Conservation (phyloP, 2,888 invertebrate genomes). For the Eupeodes latifasciatus region DNA sequence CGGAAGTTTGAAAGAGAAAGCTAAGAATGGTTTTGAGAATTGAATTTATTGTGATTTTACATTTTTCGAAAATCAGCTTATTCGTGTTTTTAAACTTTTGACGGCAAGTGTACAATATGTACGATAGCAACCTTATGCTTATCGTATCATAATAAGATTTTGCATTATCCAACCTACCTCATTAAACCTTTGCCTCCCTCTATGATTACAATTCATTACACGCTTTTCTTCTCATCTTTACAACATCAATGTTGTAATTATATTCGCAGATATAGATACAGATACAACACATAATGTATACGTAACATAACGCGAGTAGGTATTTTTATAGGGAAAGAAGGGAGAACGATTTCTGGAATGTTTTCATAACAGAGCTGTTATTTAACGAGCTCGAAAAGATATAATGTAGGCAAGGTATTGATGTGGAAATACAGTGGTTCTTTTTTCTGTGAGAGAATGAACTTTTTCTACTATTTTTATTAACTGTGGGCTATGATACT, state of each 20-base stretch:
- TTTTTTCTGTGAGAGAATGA: no score
- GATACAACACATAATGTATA: no score
- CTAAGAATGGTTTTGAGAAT: no score
- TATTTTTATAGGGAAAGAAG: neutral
- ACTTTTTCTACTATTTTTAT: no score
- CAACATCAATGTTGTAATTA: neutral
- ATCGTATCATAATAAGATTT: neutral
- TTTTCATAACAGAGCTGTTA: neutral
- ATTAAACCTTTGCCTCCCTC: neutral
- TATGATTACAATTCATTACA: neutral
- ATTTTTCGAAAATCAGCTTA: no score
- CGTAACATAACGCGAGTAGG: no score
- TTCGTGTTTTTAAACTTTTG: no score
- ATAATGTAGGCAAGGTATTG: neutral
- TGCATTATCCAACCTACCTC: neutral
- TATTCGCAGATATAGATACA: neutral
- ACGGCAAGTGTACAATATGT: no score
- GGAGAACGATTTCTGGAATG: neutral
- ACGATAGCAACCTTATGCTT: neutral
- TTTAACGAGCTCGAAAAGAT: neutral
- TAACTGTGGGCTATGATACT: no score
- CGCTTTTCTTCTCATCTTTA: neutral
- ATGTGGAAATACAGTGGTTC: no score
- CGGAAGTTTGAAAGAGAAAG: no score
- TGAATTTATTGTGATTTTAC: no score